Conservation (phyloP, 2,888 invertebrate species). For the Macrosiphum euphorbiae region DNA sequence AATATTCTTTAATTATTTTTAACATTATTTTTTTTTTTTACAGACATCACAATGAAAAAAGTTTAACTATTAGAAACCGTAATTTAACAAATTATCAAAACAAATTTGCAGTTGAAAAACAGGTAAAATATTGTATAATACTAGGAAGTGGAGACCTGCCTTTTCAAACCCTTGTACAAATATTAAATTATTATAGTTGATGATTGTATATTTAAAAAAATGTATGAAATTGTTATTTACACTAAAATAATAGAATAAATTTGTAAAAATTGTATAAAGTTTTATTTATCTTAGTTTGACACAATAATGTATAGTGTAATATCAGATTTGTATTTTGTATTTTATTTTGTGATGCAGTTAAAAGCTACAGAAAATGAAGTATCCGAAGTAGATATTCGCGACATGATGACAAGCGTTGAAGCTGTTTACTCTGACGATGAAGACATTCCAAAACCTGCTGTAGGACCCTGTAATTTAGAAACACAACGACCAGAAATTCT, state of each 20-base stretch:
- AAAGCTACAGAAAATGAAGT: constrained; percentile 65
- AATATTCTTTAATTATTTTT: neutral
- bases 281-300: constrained; percentile 13
- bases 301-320: constrained; percentile 17
- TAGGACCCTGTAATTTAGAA: constrained; percentile 27
- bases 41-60: constrained; percentile 45
- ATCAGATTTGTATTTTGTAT: constrained; percentile 54
- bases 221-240: constrained; percentile 23
- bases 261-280: constrained; percentile 33
- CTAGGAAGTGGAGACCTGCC: constrained; percentile 34
- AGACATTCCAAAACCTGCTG: constrained; percentile 49
- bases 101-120: constrained; percentile 58
- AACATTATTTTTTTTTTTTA: neutral
- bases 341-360: constrained; percentile 64
- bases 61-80: constrained; percentile 43
- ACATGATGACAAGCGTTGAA: constrained; percentile 67
- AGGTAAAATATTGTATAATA: constrained; percentile 61
- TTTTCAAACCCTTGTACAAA: constrained; percentile 40
- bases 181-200: constrained; percentile 40
- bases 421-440: constrained; percentile 68
- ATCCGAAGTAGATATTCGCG: constrained; percentile 64
- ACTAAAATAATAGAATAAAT: constrained; percentile 33
- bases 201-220: constrained; percentile 30
- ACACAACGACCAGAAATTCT: constrained; percentile 35
- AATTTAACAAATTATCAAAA: constrained; percentile 42